Conservation (phyloP, 2,797 vertebrate genomes). For the Mormyrus proboscirostris region DNA sequence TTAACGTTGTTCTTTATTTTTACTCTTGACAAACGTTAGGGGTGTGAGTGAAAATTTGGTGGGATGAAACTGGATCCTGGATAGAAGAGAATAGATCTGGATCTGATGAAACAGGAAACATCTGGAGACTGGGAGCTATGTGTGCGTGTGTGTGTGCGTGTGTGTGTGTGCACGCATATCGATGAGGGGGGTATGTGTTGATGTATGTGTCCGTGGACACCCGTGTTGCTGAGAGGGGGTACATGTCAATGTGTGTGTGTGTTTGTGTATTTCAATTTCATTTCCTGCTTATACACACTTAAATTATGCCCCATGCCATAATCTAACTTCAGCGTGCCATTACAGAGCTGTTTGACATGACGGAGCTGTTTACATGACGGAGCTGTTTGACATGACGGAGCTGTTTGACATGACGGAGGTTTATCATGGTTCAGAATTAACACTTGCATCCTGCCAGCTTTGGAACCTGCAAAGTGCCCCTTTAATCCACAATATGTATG, state of each 20-base stretch:
- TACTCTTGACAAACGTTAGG: neutral
- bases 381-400: too few species aligned
- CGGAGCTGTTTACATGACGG: too few species aligned
- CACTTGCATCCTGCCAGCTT: neutral
- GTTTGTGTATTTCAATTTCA: neutral
- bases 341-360: neutral
- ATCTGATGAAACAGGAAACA: neutral
- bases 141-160: neutral
- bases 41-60: too few species aligned
- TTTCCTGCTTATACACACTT: neutral
- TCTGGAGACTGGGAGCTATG: neutral
- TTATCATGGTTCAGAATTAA: neutral
- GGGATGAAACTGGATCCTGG: neutral
- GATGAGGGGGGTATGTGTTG: neutral
- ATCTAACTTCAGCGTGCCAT: neutral
- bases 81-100: neutral
- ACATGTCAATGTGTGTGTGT: too few species aligned
- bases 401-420: neutral
- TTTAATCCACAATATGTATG: neutral
- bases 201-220: neutral
- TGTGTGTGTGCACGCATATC: neutral
- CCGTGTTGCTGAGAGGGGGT: neutral
- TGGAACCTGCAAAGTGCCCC: neutral
- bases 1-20: neutral
- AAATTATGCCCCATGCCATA: neutral